Conservation (phyloP, 2,888 invertebrate genomes). For the Pristionchus maxplancki region DNA sequence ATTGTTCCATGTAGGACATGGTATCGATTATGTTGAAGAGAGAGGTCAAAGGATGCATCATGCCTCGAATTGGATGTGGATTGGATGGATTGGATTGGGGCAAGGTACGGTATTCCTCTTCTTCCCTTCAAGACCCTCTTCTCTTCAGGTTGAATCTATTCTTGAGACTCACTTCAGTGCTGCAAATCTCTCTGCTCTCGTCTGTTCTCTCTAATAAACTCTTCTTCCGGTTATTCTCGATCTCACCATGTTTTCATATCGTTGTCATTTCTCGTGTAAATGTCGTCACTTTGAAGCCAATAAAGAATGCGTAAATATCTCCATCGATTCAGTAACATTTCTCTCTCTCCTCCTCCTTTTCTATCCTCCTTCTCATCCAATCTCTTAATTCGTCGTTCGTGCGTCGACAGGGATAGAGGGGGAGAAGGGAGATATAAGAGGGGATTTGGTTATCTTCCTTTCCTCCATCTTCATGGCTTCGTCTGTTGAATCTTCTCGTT, state of each 20-base stretch:
- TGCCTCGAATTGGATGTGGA: conserved; percentile 85
- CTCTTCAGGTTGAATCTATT: conserved; percentile 39
- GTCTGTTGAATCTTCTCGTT: conserved; percentile 23
- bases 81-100: conserved; percentile 84
- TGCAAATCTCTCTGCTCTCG: conserved; percentile 49
- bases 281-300: conserved; percentile 40
- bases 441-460: conserved; percentile 14
- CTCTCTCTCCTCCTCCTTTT: background rate
- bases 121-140: background rate
- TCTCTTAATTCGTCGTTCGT: conserved; percentile 30
- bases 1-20: conserved; percentile 54
- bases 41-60: conserved; percentile 80
- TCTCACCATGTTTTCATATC: background rate
- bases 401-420: background rate
- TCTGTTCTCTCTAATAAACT: conserved; percentile 50
- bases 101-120: conserved; percentile 78
- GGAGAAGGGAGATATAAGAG: conserved; percentile 9
- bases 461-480: conserved; percentile 13
- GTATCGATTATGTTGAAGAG: conserved; percentile 14
- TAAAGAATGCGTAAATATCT: background rate
- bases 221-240: background rate
- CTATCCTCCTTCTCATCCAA: conserved; percentile 5
- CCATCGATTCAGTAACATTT: conserved; percentile 14
- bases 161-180: conserved; percentile 49
- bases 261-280: background rate